Evolutionary conservation across 2,113 vertebrate species (phyloP).

Genomic region (Gadus chalcogrammus): DNA sequence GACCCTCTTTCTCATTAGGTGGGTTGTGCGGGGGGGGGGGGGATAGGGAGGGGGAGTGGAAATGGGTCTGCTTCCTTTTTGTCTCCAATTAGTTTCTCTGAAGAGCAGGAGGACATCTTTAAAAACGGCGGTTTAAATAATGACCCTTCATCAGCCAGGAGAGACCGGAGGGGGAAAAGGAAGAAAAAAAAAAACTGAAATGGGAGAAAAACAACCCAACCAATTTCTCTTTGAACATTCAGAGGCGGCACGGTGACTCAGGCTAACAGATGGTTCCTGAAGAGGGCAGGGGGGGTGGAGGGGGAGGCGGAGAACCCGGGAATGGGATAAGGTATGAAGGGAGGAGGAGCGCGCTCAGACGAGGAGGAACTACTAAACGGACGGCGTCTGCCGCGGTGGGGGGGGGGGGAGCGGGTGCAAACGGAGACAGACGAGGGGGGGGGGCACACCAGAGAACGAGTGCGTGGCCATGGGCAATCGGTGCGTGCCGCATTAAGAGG

Average conservation of each 20-base stretch:
- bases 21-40: too few relatives aligned
- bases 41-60: slow-evolving; percentile 20
- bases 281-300: slow-evolving; percentile 23
- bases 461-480: not conserved
- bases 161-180: slow-evolving; percentile 41
- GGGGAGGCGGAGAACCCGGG: slow-evolving; percentile 3
- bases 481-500: not conserved
- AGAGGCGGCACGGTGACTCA: slow-evolving; percentile 43
- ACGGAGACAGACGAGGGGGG: slow-evolving; percentile 1
- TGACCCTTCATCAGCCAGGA: slow-evolving; percentile 68
- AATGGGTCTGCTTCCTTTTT: slow-evolving; percentile 60
- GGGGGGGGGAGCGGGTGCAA: slow-evolving; percentile 24
- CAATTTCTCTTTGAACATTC: slow-evolving; percentile 62
- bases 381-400: not conserved
- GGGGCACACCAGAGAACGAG: not conserved
- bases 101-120: slow-evolving; percentile 64
- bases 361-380: not conserved
- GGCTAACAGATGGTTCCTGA: slow-evolving; percentile 52
- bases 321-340: slow-evolving; percentile 7
- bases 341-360: not conserved
- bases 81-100: slow-evolving; percentile 76
- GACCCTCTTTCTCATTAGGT: slow-evolving; percentile 69
- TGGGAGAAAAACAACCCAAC: slow-evolving; percentile 47
- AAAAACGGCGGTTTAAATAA: slow-evolving; percentile 72
- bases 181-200: not conserved